phyloP scores from a whole-genome alignment of 23 tunicate species.

The Phallusia fumigata region DNA sequence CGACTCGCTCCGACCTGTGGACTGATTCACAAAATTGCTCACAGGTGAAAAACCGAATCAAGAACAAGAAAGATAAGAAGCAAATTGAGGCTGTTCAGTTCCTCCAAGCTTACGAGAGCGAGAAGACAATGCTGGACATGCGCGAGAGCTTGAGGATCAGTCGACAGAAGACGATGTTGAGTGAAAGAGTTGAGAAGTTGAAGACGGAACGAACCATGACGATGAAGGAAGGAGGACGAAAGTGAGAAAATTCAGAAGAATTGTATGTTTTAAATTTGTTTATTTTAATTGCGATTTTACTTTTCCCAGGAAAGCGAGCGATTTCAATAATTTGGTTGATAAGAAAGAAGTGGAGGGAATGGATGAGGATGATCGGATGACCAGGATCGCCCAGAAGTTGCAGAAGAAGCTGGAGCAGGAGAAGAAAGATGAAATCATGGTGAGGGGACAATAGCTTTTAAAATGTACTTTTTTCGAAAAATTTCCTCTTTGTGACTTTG shows the following conservation, averaged over 20 bases:
- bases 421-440: background rate
- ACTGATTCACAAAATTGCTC: too few relatives aligned
- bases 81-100: conserved; percentile 28
- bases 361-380: conserved; percentile 68
- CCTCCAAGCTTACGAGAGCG: conserved; percentile 31
- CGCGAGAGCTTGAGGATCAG: conserved; percentile 34
- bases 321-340: conserved; percentile 43
- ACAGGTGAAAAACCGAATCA: conserved; percentile 11
- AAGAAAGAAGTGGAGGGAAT: conserved; percentile 51
- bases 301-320: conserved; percentile 47
- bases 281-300: background rate
- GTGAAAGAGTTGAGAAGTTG: conserved; percentile 39
- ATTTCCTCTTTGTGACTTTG: too few relatives aligned
- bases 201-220: conserved; percentile 74
- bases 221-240: conserved; percentile 46
- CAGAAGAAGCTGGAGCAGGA: conserved; percentile 62
- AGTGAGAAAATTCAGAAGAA: background rate
- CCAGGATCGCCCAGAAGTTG: conserved; percentile 55
- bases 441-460: background rate
- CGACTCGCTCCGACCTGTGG: too few relatives aligned
- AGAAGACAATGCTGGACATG: conserved; percentile 66
- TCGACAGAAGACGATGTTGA: conserved; percentile 79
- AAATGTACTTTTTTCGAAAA: too few relatives aligned
- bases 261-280: background rate
- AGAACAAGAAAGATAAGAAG: conserved; percentile 15